Conservation (phyloP, 1,140 invertebrate species). For the Agraylea sexmaculata region DNA sequence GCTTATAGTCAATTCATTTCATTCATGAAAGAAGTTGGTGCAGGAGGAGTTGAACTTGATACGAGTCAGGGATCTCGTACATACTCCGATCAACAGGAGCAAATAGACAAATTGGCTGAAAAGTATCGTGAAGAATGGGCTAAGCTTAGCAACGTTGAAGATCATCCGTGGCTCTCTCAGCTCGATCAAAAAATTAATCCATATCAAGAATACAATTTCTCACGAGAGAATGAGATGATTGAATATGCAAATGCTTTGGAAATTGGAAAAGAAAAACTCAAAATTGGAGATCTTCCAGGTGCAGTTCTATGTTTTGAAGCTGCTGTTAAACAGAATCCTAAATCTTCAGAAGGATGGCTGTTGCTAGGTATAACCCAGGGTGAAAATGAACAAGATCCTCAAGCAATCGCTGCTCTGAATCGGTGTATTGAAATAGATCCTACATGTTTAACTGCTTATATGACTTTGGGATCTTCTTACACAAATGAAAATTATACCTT, state of each 20-base stretch:
- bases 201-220: conserved; percentile 66
- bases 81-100: conserved; percentile 28
- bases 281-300: conserved; percentile 81
- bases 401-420: conserved; percentile 80
- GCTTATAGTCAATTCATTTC: conserved; percentile 74
- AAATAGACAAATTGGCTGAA: conserved; percentile 34
- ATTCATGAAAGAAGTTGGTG: conserved; percentile 70
- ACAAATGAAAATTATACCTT: conserved; percentile 87
- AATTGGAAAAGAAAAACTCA: conserved; percentile 72
- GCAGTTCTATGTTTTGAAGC: conserved; percentile 96
- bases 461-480: conserved; percentile 86
- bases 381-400: conserved; percentile 71
- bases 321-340: conserved; percentile 74
- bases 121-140: conserved; percentile 40
- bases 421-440: conserved; percentile 75
- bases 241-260: conserved; percentile 72
- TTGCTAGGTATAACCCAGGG: conserved; percentile 81
- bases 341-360: conserved; percentile 72
- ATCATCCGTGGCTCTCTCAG: conserved; percentile 32
- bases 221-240: conserved; percentile 75
- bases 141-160: conserved; percentile 33
- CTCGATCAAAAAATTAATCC: conserved; percentile 14
- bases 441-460: conserved; percentile 69
- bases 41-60: conserved; percentile 44
- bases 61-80: conserved; percentile 27